Evolutionary conservation across 37 sponge, comb jelly and placozoan genomes (phyloP).

Genomic region (Cliona cf. orientalis): DNA sequence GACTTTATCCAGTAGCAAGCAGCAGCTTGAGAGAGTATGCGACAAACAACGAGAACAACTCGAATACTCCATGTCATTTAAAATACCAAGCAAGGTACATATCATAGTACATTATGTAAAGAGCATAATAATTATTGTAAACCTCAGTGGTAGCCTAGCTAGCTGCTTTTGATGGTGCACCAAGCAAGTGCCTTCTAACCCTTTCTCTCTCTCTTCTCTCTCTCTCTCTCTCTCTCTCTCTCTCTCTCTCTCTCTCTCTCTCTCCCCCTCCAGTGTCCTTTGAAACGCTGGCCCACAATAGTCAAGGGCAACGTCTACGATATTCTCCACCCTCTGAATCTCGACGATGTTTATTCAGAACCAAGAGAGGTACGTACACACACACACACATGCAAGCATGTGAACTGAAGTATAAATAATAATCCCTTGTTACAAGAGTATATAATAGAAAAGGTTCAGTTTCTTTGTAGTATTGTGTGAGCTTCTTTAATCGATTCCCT

Average conservation of each 20-base stretch:
- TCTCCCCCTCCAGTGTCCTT: constrained; percentile 27
- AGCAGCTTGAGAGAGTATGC: background rate
- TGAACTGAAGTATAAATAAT: too few relatives aligned
- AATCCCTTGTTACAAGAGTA: too few relatives aligned
- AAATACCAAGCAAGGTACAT: background rate
- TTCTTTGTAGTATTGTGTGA: too few relatives aligned
- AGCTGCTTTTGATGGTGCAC: background rate
- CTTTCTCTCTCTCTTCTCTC: constrained; percentile 10
- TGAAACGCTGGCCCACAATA: too few relatives aligned
- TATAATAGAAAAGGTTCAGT: too few relatives aligned
- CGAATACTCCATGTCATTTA: background rate
- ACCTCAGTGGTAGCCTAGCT: background rate
- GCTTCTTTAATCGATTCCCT: too few relatives aligned
- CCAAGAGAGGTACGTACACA: constrained; percentile 9
- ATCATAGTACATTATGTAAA: too few relatives aligned
- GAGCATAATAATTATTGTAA: too few relatives aligned
- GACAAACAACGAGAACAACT: background rate
- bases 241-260: constrained; percentile 1
- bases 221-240: constrained; percentile 21
- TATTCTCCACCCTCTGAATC: too few relatives aligned
- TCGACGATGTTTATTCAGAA: constrained; percentile 20
- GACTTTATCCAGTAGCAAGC: background rate
- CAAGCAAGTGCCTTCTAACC: background rate
- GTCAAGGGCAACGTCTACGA: too few relatives aligned
- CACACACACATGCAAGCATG: too few relatives aligned